Percentiles rank a stretch among this genome's conserved stretches.
Evolutionary conservation across 2,888 invertebrate genomes (phyloP).

Genomic region (Carcina quercana): DNA sequence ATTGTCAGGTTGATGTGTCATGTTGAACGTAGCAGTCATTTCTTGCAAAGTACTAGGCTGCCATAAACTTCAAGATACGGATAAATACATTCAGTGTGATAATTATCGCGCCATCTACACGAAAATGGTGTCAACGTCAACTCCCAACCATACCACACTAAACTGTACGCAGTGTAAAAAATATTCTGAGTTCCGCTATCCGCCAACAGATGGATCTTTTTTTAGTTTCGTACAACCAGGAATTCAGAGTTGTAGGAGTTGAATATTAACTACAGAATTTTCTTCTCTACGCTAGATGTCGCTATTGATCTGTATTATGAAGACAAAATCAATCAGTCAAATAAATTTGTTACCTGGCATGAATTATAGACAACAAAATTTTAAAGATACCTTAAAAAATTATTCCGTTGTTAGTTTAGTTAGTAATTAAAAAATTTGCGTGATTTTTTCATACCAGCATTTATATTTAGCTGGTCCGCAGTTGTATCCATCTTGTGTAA

Average conservation of each 20-base stretch:
- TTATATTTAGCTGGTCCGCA: no score
- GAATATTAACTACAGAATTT: background rate
- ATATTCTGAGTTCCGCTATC: constrained; percentile 6
- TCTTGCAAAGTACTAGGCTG: constrained; percentile 21
- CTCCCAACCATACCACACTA: no score
- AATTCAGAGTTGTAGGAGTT: background rate
- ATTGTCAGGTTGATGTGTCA: constrained; percentile 7
- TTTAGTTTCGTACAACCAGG: background rate
- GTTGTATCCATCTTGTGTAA: no score
- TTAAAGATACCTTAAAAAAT: background rate
- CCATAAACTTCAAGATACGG: constrained; percentile 9
- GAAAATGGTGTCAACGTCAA: no score
- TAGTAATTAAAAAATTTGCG: no score
- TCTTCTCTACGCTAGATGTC: constrained; percentile 19
- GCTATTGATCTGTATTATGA: no score
- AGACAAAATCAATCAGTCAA: background rate
- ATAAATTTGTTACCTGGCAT: background rate
- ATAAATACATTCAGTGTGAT: background rate
- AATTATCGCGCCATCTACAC: no score
- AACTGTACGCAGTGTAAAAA: no score
- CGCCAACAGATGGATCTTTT: constrained; percentile 14
- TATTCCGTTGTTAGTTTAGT: no score
- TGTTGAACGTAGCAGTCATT: constrained; percentile 23
- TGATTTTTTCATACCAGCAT: no score
- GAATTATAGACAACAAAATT: background rate